Base-by-base conservation (phyloP, 92 coral and sea anemone genomes). In the Ricordea florida region DNA sequence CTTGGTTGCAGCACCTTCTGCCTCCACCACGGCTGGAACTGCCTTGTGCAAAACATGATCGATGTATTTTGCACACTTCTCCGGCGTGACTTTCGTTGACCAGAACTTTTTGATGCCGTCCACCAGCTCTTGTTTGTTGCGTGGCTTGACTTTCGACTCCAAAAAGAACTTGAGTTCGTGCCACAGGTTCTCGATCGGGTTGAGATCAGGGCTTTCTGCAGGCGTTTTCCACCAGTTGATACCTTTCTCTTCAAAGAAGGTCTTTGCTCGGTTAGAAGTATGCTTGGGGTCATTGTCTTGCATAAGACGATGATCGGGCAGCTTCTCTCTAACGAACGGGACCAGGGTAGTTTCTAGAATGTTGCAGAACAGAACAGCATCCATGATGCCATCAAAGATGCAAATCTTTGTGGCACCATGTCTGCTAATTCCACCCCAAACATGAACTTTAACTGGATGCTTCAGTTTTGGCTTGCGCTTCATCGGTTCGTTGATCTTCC, bases 141-240 rank as follows among this genome's bases (percentile, higher is more conserved):
- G 40, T 6, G 86, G 82, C 58, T 72, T 72, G 44, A 72, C 78
- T 15, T 68, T 49, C 6, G 50, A 37, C 44, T 61, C 38, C 15
- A 68, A 41, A 40, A 18, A 68, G 18, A 32, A 62, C 47, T n/a
- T n/a, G n/a, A n/a, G n/a, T n/a, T n/a, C n/a, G 68, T 69, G 84
- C 80, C 80, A 78, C 43, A 78, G 34, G 18, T 67, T 68, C 57
- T 67, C 80, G 11, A 78, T 53, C 5, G 69, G 82, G 74, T 75
- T 74, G 28, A 74, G 81, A 30, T 74, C 72, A 13, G 81, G 81
- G 81, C 72, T 74, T 17, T 77, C 79, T 4, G 84, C 55, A 17
- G 84, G 84, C 36, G 69, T 78, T 37, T 44, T 36, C 84, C 84
- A 68, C 58, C 78, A 78, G 50, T 78, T 68, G 15, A 68, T 78